Conservation (phyloP, 2,797 vertebrate genomes). For the Knipowitschia caucasica region DNA sequence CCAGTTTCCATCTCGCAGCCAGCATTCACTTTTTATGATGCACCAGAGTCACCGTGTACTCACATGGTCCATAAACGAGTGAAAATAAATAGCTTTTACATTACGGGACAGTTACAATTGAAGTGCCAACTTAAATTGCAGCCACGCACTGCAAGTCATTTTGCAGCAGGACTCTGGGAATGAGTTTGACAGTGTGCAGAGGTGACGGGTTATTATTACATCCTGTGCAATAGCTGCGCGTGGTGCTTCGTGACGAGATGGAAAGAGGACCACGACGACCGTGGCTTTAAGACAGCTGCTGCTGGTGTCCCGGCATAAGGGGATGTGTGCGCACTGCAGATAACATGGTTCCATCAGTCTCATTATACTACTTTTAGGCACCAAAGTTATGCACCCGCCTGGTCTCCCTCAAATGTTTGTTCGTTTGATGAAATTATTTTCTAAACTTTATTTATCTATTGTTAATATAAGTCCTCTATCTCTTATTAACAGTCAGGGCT, state of each 20-base stretch:
- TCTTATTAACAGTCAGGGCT: too few species aligned
- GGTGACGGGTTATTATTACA: slow-evolving; percentile 57
- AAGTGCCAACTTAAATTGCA: slow-evolving; percentile 43
- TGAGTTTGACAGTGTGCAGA: slow-evolving; percentile 54
- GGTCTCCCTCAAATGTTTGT: too few species aligned
- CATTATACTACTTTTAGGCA: too few species aligned
- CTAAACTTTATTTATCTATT: too few species aligned
- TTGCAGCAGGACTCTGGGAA: slow-evolving; percentile 37
- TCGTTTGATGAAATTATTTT: too few species aligned
- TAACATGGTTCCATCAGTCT: slow-evolving; percentile 20
- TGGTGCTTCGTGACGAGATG: slow-evolving; percentile 49
- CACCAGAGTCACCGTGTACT: slow-evolving; percentile 47
- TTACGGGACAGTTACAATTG: slow-evolving; percentile 39
- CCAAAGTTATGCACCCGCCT: too few species aligned
- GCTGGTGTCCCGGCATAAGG: slow-evolving; percentile 34
- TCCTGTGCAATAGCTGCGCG: slow-evolving; percentile 47
- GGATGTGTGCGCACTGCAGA: slow-evolving; percentile 39
- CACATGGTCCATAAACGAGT: slow-evolving; percentile 49
- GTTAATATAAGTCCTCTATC: too few species aligned
- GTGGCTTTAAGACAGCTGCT: slow-evolving; percentile 46
- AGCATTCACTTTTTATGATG: slow-evolving; percentile 48
- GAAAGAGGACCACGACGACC: slow-evolving; percentile 56
- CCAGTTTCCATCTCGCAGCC: slow-evolving; percentile 32
- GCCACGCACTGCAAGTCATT: slow-evolving; percentile 38
- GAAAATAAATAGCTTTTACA: slow-evolving; percentile 62